Evolutionary conservation across 2,888 invertebrate genomes (phyloP).

Genomic region (Dryocosmus kuriphilus): DNA sequence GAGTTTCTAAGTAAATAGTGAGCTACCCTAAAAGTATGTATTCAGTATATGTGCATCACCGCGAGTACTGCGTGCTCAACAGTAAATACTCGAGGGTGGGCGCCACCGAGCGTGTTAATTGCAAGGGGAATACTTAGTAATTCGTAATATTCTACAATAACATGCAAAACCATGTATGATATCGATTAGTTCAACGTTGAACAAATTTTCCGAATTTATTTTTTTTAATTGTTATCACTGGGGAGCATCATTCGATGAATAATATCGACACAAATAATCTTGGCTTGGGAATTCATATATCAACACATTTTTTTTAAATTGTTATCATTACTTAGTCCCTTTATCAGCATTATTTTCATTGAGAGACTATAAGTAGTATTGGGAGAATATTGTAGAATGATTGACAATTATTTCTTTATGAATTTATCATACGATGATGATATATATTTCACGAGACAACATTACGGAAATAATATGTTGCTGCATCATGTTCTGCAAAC

Average conservation of each 20-base stretch:
- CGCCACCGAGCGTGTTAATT: constrained; percentile 37
- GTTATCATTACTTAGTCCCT: neutral
- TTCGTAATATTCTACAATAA: constrained; percentile 28
- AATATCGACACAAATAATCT: neutral
- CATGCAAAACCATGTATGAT: constrained; percentile 1
- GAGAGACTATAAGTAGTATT: neutral
- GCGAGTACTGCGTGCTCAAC: neutral
- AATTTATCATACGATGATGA: neutral
- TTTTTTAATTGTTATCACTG: too few species aligned
- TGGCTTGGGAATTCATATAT: neutral
- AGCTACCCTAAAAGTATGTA: constrained; percentile 25
- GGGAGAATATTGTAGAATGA: neutral
- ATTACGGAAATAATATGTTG: too few species aligned
- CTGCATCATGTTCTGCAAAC: neutral
- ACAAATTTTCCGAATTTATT: constrained; percentile 21
- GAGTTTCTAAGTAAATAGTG: constrained; percentile 37
- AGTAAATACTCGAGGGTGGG: constrained; percentile 30
- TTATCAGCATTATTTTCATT: neutral
- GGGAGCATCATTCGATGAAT: constrained; percentile 5
- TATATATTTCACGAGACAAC: neutral
- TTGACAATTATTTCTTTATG: neutral
- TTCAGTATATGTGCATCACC: neutral
- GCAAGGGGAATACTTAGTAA: constrained; percentile 29
- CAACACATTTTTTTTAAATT: neutral
- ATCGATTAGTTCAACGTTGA: neutral